Base-by-base conservation (phyloP, 2,888 invertebrate species). In the Ceraclea dissimilis region DNA sequence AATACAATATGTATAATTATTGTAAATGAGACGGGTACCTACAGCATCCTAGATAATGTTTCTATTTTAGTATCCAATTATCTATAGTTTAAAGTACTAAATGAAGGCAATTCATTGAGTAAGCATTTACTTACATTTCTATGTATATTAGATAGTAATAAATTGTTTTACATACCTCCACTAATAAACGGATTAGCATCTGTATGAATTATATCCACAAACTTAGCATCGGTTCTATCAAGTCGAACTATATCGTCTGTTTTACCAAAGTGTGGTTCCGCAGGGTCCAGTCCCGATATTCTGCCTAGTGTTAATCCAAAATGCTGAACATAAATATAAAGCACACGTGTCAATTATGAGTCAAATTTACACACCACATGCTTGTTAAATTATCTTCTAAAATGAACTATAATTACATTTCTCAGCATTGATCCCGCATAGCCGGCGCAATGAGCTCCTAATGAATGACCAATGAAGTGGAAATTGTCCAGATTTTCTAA, bases 201-300 rank as follows among this genome's bases (percentile, higher is more conserved):
- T 2, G 92, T 91, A 69, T 96, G 95, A 62, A 95, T 86, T 17
- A 91, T 83, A 66, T 94, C 94, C 1, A 96, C 95, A 68, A 87
- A 95, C 59, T 82, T 77, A 0, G 95, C 96, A 67, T 95, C 95
- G 0, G 86, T 81, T 2, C 86, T 82, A 68, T 95, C 94, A 49
- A 96, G 75, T 0, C 94, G 83, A 1, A 95, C 91, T 57, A 88
- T 77, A 0, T 85, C 80, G 39, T 86, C 84, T 0, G 90, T 88
- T 65, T 89, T 84, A 58, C 85, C 84, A 73, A 94, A 96, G 68
- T 91, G 87, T 0, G 95, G 96, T 60, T 92, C 91, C 0, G 96
- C 95, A 0, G 96, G 94, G 73, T 96, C 96, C 65, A 96, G 68
- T 0, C 91, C 93, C 0, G 90, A 86, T 52, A 94, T 93, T 52